These are phyloP conservation scores for Atta colombica DNA, from an alignment of 1,140 invertebrate genomes.

Conservation along the genomic window DNA sequence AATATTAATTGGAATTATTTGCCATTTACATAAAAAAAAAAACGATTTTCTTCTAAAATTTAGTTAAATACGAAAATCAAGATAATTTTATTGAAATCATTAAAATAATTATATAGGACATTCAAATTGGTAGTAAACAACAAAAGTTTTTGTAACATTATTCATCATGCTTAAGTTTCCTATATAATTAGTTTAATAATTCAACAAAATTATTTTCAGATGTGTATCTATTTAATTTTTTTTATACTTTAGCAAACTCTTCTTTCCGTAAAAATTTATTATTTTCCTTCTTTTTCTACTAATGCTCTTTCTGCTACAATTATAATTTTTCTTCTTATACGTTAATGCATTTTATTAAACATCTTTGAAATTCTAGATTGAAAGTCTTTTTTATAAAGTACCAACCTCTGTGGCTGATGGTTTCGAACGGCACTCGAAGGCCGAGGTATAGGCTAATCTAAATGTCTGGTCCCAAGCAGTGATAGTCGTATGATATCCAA, in stretches of 20 bases:
- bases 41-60: too few relatives aligned
- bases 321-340: too few relatives aligned
- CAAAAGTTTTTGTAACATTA: too few relatives aligned
- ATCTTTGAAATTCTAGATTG: background rate
- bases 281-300: background rate
- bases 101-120: too few relatives aligned
- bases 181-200: too few relatives aligned
- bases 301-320: background rate
- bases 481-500: constrained; percentile 91
- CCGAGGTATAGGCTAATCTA: constrained; percentile 85
- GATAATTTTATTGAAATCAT: too few relatives aligned
- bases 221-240: too few relatives aligned
- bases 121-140: too few relatives aligned
- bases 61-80: too few relatives aligned
- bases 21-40: background rate
- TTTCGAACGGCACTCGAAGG: constrained; percentile 79
- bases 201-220: too few relatives aligned
- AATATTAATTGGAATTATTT: background rate
- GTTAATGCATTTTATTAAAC: background rate
- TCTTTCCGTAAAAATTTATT: background rate
- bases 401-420: constrained; percentile 71
- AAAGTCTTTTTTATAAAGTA: background rate
- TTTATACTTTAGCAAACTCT: too few relatives aligned
- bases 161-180: too few relatives aligned
- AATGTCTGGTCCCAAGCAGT: constrained; percentile 93